Base-by-base conservation (phyloP, 1,140 invertebrate genomes). In the Dysdera silvatica region DNA sequence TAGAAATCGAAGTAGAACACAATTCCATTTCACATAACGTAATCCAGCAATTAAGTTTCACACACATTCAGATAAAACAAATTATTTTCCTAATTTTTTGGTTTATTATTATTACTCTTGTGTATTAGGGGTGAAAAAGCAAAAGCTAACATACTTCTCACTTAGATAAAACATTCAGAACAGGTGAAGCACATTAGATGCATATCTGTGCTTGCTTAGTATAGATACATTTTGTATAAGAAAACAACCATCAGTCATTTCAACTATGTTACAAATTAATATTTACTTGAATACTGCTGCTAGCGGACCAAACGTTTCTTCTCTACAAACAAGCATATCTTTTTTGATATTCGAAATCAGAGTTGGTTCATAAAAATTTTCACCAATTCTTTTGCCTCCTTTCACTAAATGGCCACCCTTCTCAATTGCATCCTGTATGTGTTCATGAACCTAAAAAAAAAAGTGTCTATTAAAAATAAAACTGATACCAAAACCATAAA, bases 271-370 rank as follows among this genome's bases (percentile, higher is more conserved):
- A 7, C 32, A n/a, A 52, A 33, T 1, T 24, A 23, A 43, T 20
- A 68, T 70, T 75, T 75, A 84, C 78, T 86, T 91, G 56, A 91
- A 82, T 68, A 95, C 83, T 7, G 87, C 82, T 58, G 87, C 88
- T 14, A 99, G 85, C 0, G 96, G 96, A 0, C 96, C 96, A 80
- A 99, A 99, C 58, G 98, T 89, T 81, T 99, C 96, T 71, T 95
- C 89, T 7, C 79, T 76, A 69, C 87, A 91, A 57, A 95, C 84
- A 56, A 82, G 74, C 87, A 97, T 97, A 29, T 88, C 78, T 23
- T 80, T 70, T 16, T 82, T 88, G 3, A 98, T 84, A 76, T 87
- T 80, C 2, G 87, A 85, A 3, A 99, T 72, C 18, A 99, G 73
- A 0, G 96, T 99, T 18, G 96, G 95, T 67, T 94, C 83, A 79